Base-by-base conservation (phyloP, 2,113 vertebrate species). In the Helogale parvula region DNA sequence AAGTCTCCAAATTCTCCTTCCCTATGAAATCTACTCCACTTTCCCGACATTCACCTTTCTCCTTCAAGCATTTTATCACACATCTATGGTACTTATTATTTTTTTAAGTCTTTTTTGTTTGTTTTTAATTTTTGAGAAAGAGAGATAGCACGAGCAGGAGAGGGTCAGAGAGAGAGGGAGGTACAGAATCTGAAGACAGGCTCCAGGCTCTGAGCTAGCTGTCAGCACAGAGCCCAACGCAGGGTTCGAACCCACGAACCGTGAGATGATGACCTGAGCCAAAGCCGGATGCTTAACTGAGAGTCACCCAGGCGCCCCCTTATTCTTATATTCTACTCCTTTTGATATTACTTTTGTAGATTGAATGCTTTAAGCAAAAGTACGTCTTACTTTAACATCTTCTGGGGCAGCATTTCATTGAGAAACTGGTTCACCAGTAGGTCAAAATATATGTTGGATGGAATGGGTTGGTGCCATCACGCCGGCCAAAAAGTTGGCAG, bases 1-100 rank as follows among this genome's bases (percentile, higher is more conserved):
- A 86, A 84, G 88, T 57, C 69, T 95, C 52, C 57, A 72, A 84
- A 89, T 79, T 83, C 14, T 89, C 66, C 47, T 89, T 94, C 77
- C 74, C 54, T 41, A 14, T 27, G 31, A 94, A 93, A 77, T 7
- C 33, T 93, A 80, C 47, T 45, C 66, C 38, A 93, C 15, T 38
- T 57, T 88, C 29, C 19, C 9, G 38, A 52, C 41, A 87, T 29
- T 95, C 12, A 31, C 35, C 17, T 90, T 87, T 89, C 80, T 52
- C 60, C 54, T 83, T 79, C 29, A 31, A 71, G 15, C 77, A 68
- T 8, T 74, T 71, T 35, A 60, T 57, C 89, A 82, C 16, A 47
- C 31, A 13, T 65, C 14, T 79, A 38, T 16, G 8, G 16, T 41
- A 65, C 13, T 65, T 45, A 41, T 41, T 41, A 38, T 41, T 41